A percentile compares a stretch with the other conserved stretches of the same genome.
Evolutionary conservation across 2,797 vertebrate genomes (phyloP).

Genomic region (Silurus aristotelis): DNA sequence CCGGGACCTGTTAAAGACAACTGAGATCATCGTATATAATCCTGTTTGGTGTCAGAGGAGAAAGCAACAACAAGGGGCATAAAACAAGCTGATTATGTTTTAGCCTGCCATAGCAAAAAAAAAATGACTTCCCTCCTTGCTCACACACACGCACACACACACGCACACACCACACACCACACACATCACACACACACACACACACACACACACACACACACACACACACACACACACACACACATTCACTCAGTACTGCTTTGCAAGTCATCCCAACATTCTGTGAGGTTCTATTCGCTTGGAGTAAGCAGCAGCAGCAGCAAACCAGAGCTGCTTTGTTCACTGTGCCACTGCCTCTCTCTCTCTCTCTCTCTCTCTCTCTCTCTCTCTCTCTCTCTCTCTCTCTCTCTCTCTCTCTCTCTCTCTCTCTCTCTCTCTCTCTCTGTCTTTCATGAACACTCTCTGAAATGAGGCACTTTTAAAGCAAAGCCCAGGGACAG

Average conservation of each 20-base stretch:
- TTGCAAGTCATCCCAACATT: constrained; percentile 15
- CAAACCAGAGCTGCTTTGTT: constrained; percentile 61
- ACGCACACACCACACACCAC: constrained; percentile 20
- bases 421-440: constrained; percentile 27
- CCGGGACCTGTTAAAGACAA: not conserved
- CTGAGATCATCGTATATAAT: not conserved
- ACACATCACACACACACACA: constrained; percentile 17
- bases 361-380: no score
- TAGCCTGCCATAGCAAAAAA: constrained; percentile 62
- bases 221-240: no score
- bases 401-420: not conserved
- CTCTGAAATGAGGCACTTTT: constrained; percentile 52
- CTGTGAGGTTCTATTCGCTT: not conserved
- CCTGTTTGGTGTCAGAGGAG: not conserved
- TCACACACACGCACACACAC: constrained; percentile 19
- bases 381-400: constrained; percentile 3
- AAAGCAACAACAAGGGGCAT: not conserved
- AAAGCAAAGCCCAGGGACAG: constrained; percentile 64
- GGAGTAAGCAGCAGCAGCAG: not conserved
- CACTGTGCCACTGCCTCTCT: constrained; percentile 19
- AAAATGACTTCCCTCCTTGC: constrained; percentile 60
- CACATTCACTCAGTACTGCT: not conserved
- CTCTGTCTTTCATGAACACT: constrained; percentile 38
- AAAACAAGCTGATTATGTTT: constrained; percentile 54
- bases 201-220: not conserved